These are phyloP conservation scores for Gnathonemus longibarbis DNA, from an alignment of 2,113 vertebrate species.

Conservation along the genomic window DNA sequence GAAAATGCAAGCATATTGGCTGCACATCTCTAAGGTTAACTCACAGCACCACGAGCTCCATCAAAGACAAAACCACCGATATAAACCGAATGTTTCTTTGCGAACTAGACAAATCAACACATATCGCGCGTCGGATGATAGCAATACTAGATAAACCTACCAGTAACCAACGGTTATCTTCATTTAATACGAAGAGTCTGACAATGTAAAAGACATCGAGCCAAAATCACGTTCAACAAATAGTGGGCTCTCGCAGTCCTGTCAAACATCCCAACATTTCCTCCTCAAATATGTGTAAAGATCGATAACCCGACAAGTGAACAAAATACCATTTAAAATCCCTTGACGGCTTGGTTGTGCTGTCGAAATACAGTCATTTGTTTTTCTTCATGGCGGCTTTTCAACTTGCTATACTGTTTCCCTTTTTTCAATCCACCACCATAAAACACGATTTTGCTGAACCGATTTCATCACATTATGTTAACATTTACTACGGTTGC, in stretches of 20 bases:
- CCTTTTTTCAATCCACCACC: not conserved
- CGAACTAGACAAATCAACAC: not conserved
- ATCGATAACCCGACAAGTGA: not conserved
- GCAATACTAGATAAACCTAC: not conserved
- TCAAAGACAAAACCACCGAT: not conserved
- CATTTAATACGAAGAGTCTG: not conserved
- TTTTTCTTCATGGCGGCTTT: not conserved
- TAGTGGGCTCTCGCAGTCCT: not conserved
- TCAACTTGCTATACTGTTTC: not conserved
- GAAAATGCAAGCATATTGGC: not conserved
- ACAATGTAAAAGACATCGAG: not conserved
- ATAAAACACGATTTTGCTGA: conserved; percentile 15
- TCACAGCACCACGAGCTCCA: not conserved
- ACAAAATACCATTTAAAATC: not conserved
- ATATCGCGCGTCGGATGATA: not conserved
- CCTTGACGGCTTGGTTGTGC: not conserved
- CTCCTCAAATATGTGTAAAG: not conserved
- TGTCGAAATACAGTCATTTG: not conserved
- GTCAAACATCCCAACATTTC: not conserved
- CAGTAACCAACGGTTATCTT: not conserved
- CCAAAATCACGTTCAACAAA: not conserved
- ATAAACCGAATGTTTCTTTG: not conserved
- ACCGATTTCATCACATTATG: conserved; percentile 10
- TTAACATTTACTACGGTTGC: conserved; percentile 17
- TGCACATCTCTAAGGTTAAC: not conserved